Conservation (phyloP, 2,888 invertebrate genomes). For the Caenorhabditis sinica region DNA sequence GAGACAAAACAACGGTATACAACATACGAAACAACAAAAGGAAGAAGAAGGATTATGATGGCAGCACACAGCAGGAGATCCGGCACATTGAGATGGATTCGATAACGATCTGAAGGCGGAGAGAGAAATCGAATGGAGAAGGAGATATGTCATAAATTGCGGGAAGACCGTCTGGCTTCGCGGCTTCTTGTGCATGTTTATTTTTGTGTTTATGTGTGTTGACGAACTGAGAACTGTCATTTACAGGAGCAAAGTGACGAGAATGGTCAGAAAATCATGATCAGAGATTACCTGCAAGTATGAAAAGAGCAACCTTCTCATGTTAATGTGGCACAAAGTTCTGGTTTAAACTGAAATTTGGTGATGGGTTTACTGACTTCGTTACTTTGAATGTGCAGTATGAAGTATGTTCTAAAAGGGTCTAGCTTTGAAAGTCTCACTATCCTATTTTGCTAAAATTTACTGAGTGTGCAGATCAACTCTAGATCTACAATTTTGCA, state of each 20-base stretch:
- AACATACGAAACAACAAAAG: constrained; percentile 29
- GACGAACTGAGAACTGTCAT: constrained; percentile 14
- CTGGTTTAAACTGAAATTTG: too few species aligned
- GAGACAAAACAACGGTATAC: constrained; percentile 42
- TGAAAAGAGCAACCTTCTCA: too few species aligned
- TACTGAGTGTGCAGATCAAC: too few species aligned
- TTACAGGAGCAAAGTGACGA: not conserved
- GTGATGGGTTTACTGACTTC: too few species aligned
- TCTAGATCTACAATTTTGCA: too few species aligned
- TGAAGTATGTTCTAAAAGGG: too few species aligned
- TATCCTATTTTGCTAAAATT: too few species aligned
- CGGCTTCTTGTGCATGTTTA: not conserved
- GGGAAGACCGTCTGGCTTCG: not conserved
- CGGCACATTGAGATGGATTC: constrained; percentile 30
- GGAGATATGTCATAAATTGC: constrained; percentile 47
- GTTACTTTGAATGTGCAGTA: too few species aligned
- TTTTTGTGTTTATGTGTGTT: constrained; percentile 13
- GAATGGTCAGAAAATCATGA: not conserved
- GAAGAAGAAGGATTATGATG: constrained; percentile 35
- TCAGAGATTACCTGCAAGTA: not conserved
- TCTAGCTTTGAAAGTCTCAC: too few species aligned
- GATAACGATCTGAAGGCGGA: constrained; percentile 55
- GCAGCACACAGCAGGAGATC: constrained; percentile 61
- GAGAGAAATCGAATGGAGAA: constrained; percentile 15
- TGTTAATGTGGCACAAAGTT: too few species aligned